Base-by-base conservation (phyloP, 2,113 vertebrate species). In the Silurus meridionalis region DNA sequence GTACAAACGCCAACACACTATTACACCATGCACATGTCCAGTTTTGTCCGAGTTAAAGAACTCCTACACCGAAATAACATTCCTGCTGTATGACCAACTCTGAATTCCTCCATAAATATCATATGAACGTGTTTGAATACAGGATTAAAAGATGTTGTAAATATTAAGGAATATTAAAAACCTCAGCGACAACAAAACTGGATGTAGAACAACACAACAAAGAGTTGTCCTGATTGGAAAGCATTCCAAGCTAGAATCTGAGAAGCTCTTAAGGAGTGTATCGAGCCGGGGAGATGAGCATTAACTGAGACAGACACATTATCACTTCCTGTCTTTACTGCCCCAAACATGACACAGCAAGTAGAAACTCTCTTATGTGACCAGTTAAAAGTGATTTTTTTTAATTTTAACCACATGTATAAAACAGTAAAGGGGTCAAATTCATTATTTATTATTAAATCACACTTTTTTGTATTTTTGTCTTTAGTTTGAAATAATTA, bases 1-100 rank as follows among this genome's bases (percentile, higher is more conserved):
- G 17, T 48, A 72, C 6, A 79, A 48, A 74, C 67, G 69, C 83
- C 87, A 66, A 85, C 87, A 87, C 80, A 64, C 83, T 37, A 23
- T 52, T 52, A 83, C 79, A 14, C n/a, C 85, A 88, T 64, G 71
- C 77, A 83, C 53, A 85, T n/a, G 17, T 19, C 25, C 67, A 87
- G 77, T 80, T 79, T 64, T n/a, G 52, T 74, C 82, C 63, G 53
- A 85, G 28, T 79, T 25, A 71, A 80, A 83, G 74, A 3, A 80
- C 60, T 69, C 52, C 37, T 46, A 83, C 84, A 80, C 61, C 28
- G 48, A 53, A 28, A 58, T 15, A 57, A 25, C 55, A 75, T 23
- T 46, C 46, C 63, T 79, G 28, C 52, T 80, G 52, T 69, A 37
- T 50, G 63, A 66, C 48, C 55, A 52, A 50, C 46, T 13, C 8